These are phyloP conservation scores for Ctenopoma multispine DNA, from an alignment of 2,797 vertebrate genomes.

Conservation along the genomic window DNA sequence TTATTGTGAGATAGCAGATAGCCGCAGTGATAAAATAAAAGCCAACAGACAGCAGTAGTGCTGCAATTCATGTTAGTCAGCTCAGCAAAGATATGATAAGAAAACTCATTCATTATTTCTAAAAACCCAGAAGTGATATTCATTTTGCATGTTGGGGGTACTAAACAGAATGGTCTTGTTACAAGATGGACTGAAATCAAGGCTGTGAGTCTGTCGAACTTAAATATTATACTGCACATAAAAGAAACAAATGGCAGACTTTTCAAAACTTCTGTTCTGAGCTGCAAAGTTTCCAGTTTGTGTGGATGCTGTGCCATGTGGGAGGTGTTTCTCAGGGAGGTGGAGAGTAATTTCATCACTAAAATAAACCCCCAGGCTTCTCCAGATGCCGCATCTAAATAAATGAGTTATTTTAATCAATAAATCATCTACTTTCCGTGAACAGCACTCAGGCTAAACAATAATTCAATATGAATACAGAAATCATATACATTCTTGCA, in stretches of 20 bases:
- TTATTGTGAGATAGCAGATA: conserved; percentile 6
- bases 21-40: conserved; percentile 14
- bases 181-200: conserved; percentile 24
- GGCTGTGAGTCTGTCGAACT: conserved; percentile 21
- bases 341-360: conserved; percentile 56
- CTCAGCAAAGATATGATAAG: conserved; percentile 23
- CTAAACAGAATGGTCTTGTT: conserved; percentile 28
- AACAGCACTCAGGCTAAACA: conserved; percentile 58
- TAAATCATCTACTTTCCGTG: conserved; percentile 78
- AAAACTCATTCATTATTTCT: conserved; percentile 54
- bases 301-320: conserved; percentile 14
- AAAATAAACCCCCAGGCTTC: conserved; percentile 65
- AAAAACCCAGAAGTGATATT: conserved; percentile 45
- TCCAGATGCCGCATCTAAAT: conserved; percentile 77
- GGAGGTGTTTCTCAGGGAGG: conserved; percentile 43
- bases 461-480: conserved; percentile 54
- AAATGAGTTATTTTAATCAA: conserved; percentile 81
- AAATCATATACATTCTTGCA: conserved; percentile 19
- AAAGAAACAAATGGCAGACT: conserved; percentile 22
- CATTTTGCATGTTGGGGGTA: conserved; percentile 43
- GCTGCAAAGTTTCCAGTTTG: conserved; percentile 5
- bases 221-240: conserved; percentile 2
- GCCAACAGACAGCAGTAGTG: neutral
- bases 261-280: conserved; percentile 27
- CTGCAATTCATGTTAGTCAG: conserved; percentile 12